Conservation (phyloP, 2,888 invertebrate genomes). For the Mylabris sibirica region DNA sequence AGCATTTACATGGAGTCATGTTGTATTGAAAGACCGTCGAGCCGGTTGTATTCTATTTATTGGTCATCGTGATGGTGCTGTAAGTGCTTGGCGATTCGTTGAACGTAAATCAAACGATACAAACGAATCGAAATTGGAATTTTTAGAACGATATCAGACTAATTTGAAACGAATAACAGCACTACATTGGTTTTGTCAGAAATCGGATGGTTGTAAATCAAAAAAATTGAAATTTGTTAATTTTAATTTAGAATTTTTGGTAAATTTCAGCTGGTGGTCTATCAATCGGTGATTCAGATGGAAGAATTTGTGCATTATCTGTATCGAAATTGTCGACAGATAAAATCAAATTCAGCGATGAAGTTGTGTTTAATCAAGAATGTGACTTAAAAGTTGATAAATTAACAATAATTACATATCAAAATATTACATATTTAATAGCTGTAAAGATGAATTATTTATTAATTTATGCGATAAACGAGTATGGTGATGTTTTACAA, state of each 20-base stretch:
- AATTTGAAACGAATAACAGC: slow-evolving; percentile 45
- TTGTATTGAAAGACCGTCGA: slow-evolving; percentile 39
- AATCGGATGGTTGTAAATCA: slow-evolving; percentile 27
- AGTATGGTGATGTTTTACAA: slow-evolving; percentile 48
- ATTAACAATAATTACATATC: slow-evolving; percentile 46
- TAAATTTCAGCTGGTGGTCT: slow-evolving; percentile 48
- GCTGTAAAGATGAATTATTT: slow-evolving; percentile 49
- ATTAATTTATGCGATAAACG: slow-evolving; percentile 47
- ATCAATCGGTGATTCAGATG: slow-evolving; percentile 50
- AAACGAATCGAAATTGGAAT: slow-evolving; percentile 37
- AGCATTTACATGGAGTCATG: slow-evolving; percentile 56
- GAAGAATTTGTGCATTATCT: slow-evolving; percentile 48
- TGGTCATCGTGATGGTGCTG: slow-evolving; percentile 52
- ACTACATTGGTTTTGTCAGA: slow-evolving; percentile 46
- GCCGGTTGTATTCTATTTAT: slow-evolving; percentile 49
- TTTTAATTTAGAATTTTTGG: not conserved
- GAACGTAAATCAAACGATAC: slow-evolving; percentile 37
- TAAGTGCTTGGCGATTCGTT: slow-evolving; percentile 52
- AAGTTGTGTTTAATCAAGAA: slow-evolving; percentile 41
- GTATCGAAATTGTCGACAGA: slow-evolving; percentile 43
- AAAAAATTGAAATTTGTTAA: not conserved
- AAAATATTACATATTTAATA: slow-evolving; percentile 46
- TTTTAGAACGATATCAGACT: slow-evolving; percentile 46
- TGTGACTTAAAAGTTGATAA: slow-evolving; percentile 45
- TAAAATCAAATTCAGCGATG: slow-evolving; percentile 35